A percentile compares a stretch with the other conserved stretches of the same genome.
phyloP scores from a whole-genome alignment of 2,888 invertebrate species.

The Andrena fulva region DNA sequence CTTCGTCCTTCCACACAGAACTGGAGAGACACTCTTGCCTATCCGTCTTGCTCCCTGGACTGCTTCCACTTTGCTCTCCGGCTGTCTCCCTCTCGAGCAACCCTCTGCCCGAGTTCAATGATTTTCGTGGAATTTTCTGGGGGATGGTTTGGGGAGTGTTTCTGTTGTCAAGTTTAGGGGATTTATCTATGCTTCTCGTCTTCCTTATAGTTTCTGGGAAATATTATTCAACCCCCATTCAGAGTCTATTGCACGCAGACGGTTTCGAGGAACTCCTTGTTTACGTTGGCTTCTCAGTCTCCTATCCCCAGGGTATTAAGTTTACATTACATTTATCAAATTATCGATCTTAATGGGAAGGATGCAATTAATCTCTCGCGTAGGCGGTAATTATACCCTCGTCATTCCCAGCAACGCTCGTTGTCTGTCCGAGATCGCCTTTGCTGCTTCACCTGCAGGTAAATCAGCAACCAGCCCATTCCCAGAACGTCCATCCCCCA shows the following conservation, averaged over 20 bases:
- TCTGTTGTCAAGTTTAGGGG: no score
- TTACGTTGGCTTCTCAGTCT: neutral
- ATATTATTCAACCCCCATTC: no score
- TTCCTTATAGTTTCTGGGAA: no score
- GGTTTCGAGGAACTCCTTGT: neutral
- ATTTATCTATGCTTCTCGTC: no score
- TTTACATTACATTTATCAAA: constrained; percentile 27
- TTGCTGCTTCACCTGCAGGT: neutral
- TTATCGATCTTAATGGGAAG: constrained; percentile 34
- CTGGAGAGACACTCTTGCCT: neutral
- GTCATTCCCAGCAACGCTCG: neutral
- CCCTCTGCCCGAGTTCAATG: neutral
- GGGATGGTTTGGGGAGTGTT: neutral
- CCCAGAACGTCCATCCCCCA: neutral
- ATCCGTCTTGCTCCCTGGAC: constrained; percentile 21
- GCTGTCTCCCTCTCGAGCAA: neutral
- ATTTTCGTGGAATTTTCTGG: neutral
- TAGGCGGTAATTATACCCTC: constrained; percentile 30
- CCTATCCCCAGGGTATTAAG: neutral
- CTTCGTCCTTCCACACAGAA: no score
- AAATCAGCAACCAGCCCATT: neutral
- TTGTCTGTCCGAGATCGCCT: neutral
- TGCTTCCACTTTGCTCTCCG: neutral
- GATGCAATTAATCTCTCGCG: constrained; percentile 31
- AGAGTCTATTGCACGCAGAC: neutral